Evolutionary conservation across 2,888 invertebrate species (phyloP).

Genomic region (Drosophila atroscutellata): DNA sequence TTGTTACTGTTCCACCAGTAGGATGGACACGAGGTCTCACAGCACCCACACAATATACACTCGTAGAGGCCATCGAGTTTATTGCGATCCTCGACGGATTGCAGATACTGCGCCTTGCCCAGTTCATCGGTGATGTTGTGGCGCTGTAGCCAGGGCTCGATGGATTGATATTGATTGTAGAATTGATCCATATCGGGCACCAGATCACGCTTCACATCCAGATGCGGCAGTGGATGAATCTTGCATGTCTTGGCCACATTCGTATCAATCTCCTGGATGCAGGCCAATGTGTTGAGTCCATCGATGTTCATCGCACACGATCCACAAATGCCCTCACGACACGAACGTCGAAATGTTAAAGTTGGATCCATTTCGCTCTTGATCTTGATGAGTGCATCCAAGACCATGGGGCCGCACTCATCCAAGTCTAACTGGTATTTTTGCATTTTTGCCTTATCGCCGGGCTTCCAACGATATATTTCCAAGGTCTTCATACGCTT

Average conservation of each 20-base stretch:
- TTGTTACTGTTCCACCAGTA: conserved; percentile 99
- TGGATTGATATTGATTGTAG: conserved; percentile 96
- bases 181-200: conserved; percentile 97
- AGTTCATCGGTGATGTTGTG: conserved; percentile 83
- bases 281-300: conserved; percentile 96
- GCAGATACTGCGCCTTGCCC: conserved; percentile 92
- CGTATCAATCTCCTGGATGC: conserved; percentile 92
- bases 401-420: conserved; percentile 96
- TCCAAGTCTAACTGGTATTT: conserved; percentile 88
- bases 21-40: conserved; percentile 97
- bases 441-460: conserved; percentile 91
- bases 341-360: conserved; percentile 96
- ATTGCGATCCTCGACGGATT: conserved; percentile 94
- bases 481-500: conserved; percentile 90
- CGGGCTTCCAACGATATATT: conserved; percentile 95
- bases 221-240: conserved; percentile 98
- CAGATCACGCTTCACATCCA: conserved; percentile 98
- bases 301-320: conserved; percentile 99
- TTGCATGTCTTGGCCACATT: conserved; percentile 88
- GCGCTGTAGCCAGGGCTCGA: conserved; percentile 97
- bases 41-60: conserved; percentile 98
- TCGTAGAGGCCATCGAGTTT: conserved; percentile 98
- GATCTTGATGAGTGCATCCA: conserved; percentile 97
- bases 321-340: conserved; percentile 99
- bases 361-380: conserved; percentile 98